Base-by-base conservation (phyloP, 2,888 invertebrate genomes). In the Cheilosia vernalis region DNA sequence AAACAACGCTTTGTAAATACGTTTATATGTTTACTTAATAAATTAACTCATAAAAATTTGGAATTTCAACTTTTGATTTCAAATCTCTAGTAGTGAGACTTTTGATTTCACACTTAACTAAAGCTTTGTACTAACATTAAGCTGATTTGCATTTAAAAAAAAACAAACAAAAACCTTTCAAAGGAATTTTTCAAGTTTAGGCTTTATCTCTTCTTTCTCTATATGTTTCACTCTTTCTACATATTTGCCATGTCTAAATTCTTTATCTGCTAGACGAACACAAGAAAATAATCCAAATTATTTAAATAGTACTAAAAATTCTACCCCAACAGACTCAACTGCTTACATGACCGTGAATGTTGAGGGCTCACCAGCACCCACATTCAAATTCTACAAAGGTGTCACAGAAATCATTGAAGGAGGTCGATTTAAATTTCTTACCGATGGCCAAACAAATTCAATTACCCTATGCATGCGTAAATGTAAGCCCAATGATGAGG, bases 401-500 rank as follows among this genome's bases (percentile, higher is more conserved):
- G 96, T 97, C 89, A 95, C 96, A 37, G 98, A 98, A 93, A 97
- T 98, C 89, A 95, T 98, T 90, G 98, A 98, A 92, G 98, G 98
- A 88, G 99, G 99, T 88, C 95, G 98, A 86, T 98, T 98, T 93
- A 98, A 98, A 92, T 97, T 97, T 91, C 94, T 97, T 89, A 98
- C 99, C 47, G 99, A 99, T 92, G 97, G 98, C 61, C 97, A 98
- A 89, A 96, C 96, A 80, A 98, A 97, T 90, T 95, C 96, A 78
- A 96, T 99, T 89, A 98, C 98, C 49, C 94, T 99, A 85, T 98
- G 98, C 91, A 98, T 99, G 93, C 95, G 97, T 89, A 99, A 99
- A 93, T 95, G 98, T 88, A 98, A 98, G 91, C 97, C 98, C 58
- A 97, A 97, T 90, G 99, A 99, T 95, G 99, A 99, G 93, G 98